These are phyloP conservation scores for Athene cunicularia DNA, from an alignment of 2,113 vertebrate species.

Conservation along the genomic window DNA sequence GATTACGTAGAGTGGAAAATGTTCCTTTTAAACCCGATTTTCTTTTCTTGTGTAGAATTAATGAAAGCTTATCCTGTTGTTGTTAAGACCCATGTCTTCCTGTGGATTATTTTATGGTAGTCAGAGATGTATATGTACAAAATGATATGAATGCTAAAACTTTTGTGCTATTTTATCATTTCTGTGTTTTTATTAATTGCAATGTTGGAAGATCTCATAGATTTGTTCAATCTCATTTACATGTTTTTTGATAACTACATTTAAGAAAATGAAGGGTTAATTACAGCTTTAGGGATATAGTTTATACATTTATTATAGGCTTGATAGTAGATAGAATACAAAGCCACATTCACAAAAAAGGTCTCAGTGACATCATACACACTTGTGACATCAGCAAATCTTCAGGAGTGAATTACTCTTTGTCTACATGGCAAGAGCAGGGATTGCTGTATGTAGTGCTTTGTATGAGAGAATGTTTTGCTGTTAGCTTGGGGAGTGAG, in stretches of 20 bases:
- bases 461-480: neutral
- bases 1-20: neutral
- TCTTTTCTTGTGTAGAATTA: neutral
- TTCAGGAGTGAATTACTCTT: conserved; percentile 71
- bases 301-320: neutral
- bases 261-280: conserved; percentile 47
- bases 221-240: neutral
- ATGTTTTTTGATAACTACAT: neutral
- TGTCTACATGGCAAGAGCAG: conserved; percentile 53
- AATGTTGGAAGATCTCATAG: neutral
- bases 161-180: neutral
- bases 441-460: neutral
- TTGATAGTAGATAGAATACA: conserved; percentile 48
- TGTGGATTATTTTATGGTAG: neutral
- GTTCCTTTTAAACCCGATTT: neutral
- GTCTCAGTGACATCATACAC: conserved; percentile 48
- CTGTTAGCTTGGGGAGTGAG: neutral
- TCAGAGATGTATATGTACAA: neutral
- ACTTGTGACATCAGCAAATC: conserved; percentile 56
- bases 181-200: neutral
- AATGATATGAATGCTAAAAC: neutral
- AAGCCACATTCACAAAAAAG: conserved; percentile 60
- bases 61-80: neutral
- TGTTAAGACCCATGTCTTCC: neutral
- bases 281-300: neutral